A percentile compares a stretch with the other conserved stretches of the same genome.
Evolutionary conservation across 30 jellyfish, hydroid and myxozoan genomes (phyloP).

Genomic region (Hydractinia echinata): DNA sequence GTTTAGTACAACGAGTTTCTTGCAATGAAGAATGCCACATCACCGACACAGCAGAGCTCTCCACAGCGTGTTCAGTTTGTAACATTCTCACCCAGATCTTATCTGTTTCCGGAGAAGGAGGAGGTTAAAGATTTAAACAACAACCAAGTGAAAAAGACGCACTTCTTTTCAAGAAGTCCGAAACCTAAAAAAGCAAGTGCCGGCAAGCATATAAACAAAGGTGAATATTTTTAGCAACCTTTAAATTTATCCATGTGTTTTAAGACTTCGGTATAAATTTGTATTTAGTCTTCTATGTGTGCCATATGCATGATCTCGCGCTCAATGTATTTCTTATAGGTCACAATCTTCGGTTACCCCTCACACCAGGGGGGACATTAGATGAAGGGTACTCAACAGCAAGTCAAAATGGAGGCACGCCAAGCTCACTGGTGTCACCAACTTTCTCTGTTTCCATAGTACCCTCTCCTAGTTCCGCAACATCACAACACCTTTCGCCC

Average conservation of each 20-base stretch:
- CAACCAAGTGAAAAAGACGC: background rate
- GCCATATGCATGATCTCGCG: no score
- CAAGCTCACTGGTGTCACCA: background rate
- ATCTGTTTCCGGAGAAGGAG: background rate
- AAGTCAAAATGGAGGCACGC: constrained; percentile 2
- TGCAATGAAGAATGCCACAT: background rate
- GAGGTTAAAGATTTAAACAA: background rate
- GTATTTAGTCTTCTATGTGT: no score
- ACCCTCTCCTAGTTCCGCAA: background rate
- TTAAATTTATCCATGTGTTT: no score
- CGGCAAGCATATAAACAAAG: no score
- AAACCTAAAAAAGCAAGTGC: no score
- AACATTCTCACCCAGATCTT: constrained; percentile 3
- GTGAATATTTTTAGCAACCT: no score
- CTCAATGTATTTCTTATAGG: no score
- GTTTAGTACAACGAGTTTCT: constrained; percentile 17
- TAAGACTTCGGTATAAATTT: no score
- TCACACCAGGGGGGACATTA: no score
- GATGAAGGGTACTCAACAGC: constrained; percentile 7
- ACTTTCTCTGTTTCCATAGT: background rate
- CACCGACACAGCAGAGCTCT: no score
- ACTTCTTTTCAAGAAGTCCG: no score
- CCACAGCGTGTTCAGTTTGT: background rate
- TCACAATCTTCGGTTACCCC: no score
- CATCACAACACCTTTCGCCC: background rate